Conservation (phyloP, 2,888 invertebrate genomes). For the Eristalis arbustorum region DNA sequence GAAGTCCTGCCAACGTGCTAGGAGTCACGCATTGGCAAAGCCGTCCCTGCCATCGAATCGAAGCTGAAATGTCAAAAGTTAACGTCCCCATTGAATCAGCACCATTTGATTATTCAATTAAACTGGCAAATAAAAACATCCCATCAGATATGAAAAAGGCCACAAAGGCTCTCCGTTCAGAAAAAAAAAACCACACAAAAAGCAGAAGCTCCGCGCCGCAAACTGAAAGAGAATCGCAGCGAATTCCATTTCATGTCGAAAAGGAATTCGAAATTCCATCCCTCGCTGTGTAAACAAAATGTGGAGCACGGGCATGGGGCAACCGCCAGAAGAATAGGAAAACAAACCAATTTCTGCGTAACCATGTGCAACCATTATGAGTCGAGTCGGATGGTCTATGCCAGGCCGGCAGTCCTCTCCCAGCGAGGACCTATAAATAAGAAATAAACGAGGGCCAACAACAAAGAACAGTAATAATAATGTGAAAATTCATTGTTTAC, state of each 20-base stretch:
- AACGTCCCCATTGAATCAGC: slow-evolving; percentile 22
- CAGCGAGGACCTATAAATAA: slow-evolving; percentile 52
- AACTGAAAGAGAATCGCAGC: slow-evolving; percentile 12
- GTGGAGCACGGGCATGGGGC: not conserved
- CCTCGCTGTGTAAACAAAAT: slow-evolving; percentile 53
- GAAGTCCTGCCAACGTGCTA: not conserved
- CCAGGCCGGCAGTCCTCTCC: not conserved
- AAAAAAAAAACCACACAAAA: no score
- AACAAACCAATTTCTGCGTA: slow-evolving; percentile 63
- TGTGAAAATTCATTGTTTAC: slow-evolving; percentile 60
- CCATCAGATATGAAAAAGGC: not conserved
- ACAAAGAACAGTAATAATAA: slow-evolving; percentile 55
- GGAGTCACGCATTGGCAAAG: not conserved
- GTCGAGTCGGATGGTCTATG: slow-evolving; percentile 7
- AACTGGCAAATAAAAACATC: slow-evolving; percentile 48
- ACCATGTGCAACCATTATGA: slow-evolving; percentile 62
- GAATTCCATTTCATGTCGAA: slow-evolving; percentile 52
- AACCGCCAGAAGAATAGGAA: slow-evolving; percentile 57
- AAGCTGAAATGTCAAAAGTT: not conserved
- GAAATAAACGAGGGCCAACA: slow-evolving; percentile 30
- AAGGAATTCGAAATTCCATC: slow-evolving; percentile 55
- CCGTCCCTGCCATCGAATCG: not conserved
- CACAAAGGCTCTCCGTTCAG: not conserved
- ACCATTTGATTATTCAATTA: slow-evolving; percentile 54
- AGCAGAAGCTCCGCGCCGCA: not conserved